phyloP scores from a whole-genome alignment of 1,140 invertebrate species.

The Portunus trituberculatus region DNA sequence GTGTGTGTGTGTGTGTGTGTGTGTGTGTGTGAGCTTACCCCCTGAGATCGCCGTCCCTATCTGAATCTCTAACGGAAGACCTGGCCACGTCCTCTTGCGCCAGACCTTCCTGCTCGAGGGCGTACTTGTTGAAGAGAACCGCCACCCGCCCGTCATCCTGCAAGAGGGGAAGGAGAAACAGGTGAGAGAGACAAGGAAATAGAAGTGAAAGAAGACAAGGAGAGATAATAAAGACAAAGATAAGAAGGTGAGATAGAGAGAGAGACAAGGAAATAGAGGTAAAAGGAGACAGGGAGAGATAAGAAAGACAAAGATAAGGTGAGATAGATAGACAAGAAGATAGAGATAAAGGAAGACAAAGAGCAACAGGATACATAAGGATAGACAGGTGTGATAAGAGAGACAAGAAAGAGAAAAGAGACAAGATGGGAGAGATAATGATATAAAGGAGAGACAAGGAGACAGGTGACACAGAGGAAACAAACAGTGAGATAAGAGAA shows the following conservation, averaged over 20 bases:
- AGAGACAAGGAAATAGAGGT: background rate
- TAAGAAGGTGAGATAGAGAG: background rate
- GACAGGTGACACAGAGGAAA: too few relatives aligned
- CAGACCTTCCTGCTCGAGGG: slow-evolving; percentile 56
- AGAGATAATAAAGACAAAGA: background rate
- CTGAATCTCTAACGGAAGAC: background rate
- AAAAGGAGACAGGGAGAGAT: background rate
- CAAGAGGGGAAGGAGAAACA: background rate
- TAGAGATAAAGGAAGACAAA: background rate
- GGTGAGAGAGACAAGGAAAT: background rate
- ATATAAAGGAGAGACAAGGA: too few relatives aligned
- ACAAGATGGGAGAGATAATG: too few relatives aligned
- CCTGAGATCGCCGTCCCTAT: slow-evolving; percentile 7
- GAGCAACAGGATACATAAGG: too few relatives aligned
- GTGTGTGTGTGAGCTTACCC: too few relatives aligned
- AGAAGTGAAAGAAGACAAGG: background rate
- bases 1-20: background rate
- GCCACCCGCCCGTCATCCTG: slow-evolving; percentile 65
- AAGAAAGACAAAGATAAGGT: background rate
- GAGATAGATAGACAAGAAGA: background rate
- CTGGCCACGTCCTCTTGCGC: slow-evolving; percentile 29
- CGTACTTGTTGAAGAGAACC: slow-evolving; percentile 70
- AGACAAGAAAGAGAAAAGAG: too few relatives aligned
- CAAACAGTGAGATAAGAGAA: background rate
- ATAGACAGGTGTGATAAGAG: background rate